These are phyloP conservation scores for Aphodius granarius DNA, from an alignment of 2,888 invertebrate species.

Conservation along the genomic window DNA sequence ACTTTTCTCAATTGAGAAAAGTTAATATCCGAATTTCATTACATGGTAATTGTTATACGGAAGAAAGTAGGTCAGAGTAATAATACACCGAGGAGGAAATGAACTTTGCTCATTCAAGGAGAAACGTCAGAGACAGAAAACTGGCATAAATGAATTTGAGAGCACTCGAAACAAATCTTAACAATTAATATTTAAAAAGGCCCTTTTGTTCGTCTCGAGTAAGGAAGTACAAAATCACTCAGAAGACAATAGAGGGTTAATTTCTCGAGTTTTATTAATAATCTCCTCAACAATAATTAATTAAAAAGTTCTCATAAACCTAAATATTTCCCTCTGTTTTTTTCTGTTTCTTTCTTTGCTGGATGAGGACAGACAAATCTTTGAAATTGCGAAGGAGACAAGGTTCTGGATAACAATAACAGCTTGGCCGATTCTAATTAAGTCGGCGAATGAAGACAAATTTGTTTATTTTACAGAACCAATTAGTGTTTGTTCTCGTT, in stretches of 20 bases:
- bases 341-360: background rate
- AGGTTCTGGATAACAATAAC: background rate
- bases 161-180: background rate
- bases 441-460: background rate
- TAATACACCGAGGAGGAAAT: background rate
- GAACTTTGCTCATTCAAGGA: background rate
- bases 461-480: background rate
- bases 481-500: background rate
- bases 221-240: background rate
- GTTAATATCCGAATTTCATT: background rate
- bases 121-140: background rate
- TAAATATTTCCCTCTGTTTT: background rate
- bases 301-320: background rate
- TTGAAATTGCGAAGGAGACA: background rate
- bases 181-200: background rate
- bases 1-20: background rate
- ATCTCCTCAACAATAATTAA: background rate
- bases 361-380: background rate
- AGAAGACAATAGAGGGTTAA: no score
- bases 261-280: background rate
- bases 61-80: background rate
- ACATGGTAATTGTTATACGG: background rate
- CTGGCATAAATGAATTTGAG: background rate
- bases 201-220: background rate
- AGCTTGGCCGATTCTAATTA: background rate